These are phyloP conservation scores for Tetanocera ferruginea DNA, from an alignment of 2,888 invertebrate species.

Conservation along the genomic window DNA sequence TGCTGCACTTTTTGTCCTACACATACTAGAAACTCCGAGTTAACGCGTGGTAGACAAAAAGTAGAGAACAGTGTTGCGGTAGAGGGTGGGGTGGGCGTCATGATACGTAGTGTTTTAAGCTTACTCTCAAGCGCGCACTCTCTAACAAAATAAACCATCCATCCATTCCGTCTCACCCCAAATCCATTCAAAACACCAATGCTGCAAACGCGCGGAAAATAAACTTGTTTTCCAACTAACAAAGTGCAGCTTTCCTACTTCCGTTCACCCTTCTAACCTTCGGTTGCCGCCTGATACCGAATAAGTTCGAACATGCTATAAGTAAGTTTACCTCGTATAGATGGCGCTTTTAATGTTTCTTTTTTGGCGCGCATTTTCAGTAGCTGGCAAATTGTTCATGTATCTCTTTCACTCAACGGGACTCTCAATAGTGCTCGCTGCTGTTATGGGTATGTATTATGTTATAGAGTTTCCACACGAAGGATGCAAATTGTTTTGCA, in stretches of 20 bases:
- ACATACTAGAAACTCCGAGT: not conserved
- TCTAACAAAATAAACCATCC: too few relatives aligned
- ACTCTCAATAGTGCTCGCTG: not conserved
- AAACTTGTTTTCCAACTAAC: slow-evolving; percentile 29
- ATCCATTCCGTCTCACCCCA: too few relatives aligned
- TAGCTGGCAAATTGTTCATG: not conserved
- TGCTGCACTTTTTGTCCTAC: slow-evolving; percentile 7
- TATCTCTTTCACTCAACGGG: not conserved
- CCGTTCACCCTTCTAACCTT: not conserved
- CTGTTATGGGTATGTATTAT: not conserved
- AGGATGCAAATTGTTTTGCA: slow-evolving; percentile 16
- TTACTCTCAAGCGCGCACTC: too few relatives aligned
- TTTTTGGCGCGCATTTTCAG: slow-evolving; percentile 53
- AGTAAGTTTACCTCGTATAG: slow-evolving; percentile 33
- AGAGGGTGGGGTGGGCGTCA: too few relatives aligned
- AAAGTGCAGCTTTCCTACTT: not conserved
- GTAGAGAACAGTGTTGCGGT: not conserved
- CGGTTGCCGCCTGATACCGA: not conserved
- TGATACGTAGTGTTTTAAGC: too few relatives aligned
- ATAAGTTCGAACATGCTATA: not conserved
- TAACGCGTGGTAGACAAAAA: slow-evolving; percentile 3
- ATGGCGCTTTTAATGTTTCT: slow-evolving; percentile 53
- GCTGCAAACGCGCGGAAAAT: slow-evolving; percentile 25
- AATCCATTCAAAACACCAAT: too few relatives aligned
- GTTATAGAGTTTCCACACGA: slow-evolving; percentile 4